phyloP scores from a whole-genome alignment of 2,797 vertebrate species.

The Scyliorhinus canicula region DNA sequence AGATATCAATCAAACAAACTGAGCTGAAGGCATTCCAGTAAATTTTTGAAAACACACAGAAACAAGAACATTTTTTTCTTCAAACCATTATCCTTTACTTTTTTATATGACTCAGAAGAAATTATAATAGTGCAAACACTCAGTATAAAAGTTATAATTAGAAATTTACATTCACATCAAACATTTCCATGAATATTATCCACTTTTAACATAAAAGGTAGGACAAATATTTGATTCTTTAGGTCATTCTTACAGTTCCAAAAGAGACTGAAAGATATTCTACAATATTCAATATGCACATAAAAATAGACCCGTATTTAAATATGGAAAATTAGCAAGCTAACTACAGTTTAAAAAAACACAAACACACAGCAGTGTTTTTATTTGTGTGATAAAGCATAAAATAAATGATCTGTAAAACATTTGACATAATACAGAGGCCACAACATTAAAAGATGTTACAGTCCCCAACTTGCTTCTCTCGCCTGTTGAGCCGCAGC shows the following conservation, averaged over 20 bases:
- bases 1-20: neutral
- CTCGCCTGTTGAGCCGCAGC: slow-evolving; percentile 10
- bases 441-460: slow-evolving; percentile 41
- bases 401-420: slow-evolving; percentile 32
- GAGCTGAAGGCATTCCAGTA: neutral
- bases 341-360: slow-evolving; percentile 20
- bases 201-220: slow-evolving; percentile 67
- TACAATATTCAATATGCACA: slow-evolving; percentile 63
- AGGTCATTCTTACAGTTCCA: slow-evolving; percentile 59
- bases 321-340: slow-evolving; percentile 54
- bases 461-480: slow-evolving; percentile 18
- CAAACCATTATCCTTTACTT: slow-evolving; percentile 63
- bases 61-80: slow-evolving; percentile 46
- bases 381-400: slow-evolving; percentile 8
- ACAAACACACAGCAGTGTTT: slow-evolving; percentile 20
- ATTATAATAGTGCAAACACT: slow-evolving; percentile 70
- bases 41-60: neutral
- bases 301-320: slow-evolving; percentile 75
- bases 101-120: slow-evolving; percentile 61
- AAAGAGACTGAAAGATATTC: slow-evolving; percentile 66
- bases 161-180: slow-evolving; percentile 75
- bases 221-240: slow-evolving; percentile 63
- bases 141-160: slow-evolving; percentile 72
- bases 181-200: slow-evolving; percentile 59
- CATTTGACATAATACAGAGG: slow-evolving; percentile 31